A percentile compares a stretch with the other conserved stretches of the same genome.
Conservation (phyloP, 53 echinoderm and acorn worm species). For the Henricia sp. region DNA sequence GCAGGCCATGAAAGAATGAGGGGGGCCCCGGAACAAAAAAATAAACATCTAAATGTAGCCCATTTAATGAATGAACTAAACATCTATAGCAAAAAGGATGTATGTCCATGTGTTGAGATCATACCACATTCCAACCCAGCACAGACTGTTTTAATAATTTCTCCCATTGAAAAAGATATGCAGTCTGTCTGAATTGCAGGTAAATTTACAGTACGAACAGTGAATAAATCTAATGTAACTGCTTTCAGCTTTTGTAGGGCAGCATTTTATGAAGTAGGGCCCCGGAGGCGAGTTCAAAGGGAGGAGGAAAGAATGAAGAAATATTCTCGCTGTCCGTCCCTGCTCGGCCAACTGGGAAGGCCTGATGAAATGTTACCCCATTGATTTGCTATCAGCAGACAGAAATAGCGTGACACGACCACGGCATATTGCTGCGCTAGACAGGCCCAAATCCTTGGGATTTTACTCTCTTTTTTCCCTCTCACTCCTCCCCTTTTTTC, state of each 20-base stretch:
- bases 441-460: slow-evolving; percentile 35
- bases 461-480: slow-evolving; percentile 32
- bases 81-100: too few relatives aligned
- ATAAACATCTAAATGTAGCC: too few relatives aligned
- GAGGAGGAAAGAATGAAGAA: slow-evolving; percentile 15
- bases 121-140: too few relatives aligned
- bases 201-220: too few relatives aligned
- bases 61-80: too few relatives aligned
- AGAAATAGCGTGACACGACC: slow-evolving; percentile 58
- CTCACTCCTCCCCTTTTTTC: neutral
- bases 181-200: too few relatives aligned
- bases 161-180: too few relatives aligned
- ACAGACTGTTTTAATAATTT: too few relatives aligned
- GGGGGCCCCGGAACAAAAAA: too few relatives aligned
- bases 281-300: neutral
- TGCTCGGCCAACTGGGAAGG: neutral
- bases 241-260: neutral
- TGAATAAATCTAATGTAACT: too few relatives aligned
- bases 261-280: slow-evolving; percentile 4
- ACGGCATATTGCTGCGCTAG: slow-evolving; percentile 45
- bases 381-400: slow-evolving; percentile 43
- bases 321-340: neutral
- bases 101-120: too few relatives aligned
- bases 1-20: too few relatives aligned
- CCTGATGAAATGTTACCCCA: slow-evolving; percentile 24